Conservation (phyloP, 2,113 vertebrate genomes). For the Thalassoma bifasciatum region DNA sequence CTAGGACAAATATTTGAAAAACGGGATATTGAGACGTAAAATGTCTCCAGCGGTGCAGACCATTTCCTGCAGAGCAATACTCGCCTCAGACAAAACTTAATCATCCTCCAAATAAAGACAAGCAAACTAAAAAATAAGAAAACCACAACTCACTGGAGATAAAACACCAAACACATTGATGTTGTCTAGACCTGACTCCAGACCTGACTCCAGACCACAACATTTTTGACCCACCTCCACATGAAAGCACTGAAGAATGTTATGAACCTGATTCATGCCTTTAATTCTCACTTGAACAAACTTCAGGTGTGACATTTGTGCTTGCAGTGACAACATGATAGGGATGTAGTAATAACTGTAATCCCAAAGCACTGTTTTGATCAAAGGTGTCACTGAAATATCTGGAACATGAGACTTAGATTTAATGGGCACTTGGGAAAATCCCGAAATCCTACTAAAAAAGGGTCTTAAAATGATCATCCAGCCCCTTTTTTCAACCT, state of each 20-base stretch:
- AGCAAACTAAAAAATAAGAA: too few species aligned
- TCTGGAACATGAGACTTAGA: slow-evolving; percentile 53
- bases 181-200: slow-evolving; percentile 36
- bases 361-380: slow-evolving; percentile 66
- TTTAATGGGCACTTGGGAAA: slow-evolving; percentile 58
- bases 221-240: slow-evolving; percentile 23
- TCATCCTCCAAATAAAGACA: too few species aligned
- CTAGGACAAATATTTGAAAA: too few species aligned
- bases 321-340: slow-evolving; percentile 42
- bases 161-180: not conserved
- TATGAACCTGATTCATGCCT: slow-evolving; percentile 60
- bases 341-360: slow-evolving; percentile 61
- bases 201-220: slow-evolving; percentile 38
- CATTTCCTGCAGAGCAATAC: not conserved
- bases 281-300: slow-evolving; percentile 53
- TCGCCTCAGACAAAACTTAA: too few species aligned
- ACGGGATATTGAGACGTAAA: not conserved
- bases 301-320: slow-evolving; percentile 22
- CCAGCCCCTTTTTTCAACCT: slow-evolving; percentile 5
- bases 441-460: slow-evolving; percentile 51
- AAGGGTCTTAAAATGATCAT: slow-evolving; percentile 6
- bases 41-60: not conserved
- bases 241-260: slow-evolving; percentile 48
- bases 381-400: slow-evolving; percentile 63
- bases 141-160: not conserved